These are phyloP conservation scores for Papilio machaon DNA, from an alignment of 1,140 invertebrate genomes.

Conservation along the genomic window DNA sequence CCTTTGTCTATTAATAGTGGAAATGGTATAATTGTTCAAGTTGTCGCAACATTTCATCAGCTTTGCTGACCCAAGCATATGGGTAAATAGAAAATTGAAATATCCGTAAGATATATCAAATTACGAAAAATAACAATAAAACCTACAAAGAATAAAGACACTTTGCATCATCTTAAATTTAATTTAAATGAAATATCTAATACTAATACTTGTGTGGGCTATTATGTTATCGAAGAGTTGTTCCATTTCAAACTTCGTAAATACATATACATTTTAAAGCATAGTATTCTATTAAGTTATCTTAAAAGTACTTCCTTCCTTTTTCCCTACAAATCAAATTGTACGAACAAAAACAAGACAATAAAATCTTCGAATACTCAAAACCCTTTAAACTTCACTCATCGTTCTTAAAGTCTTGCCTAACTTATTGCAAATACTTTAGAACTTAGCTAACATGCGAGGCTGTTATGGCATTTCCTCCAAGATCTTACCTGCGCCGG, in stretches of 20 bases:
- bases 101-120: background rate
- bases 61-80: slow-evolving; percentile 18
- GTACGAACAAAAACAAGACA: background rate
- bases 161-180: too few species aligned
- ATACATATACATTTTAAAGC: too few species aligned
- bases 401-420: slow-evolving; percentile 17
- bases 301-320: background rate
- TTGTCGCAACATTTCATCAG: slow-evolving; percentile 44
- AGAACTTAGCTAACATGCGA: slow-evolving; percentile 21
- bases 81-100: background rate
- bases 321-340: background rate
- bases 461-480: slow-evolving; percentile 56
- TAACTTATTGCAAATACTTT: slow-evolving; percentile 35
- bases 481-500: slow-evolving; percentile 46
- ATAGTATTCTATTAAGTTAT: background rate
- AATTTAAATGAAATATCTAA: too few species aligned
- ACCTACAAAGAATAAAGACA: background rate
- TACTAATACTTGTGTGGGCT: too few species aligned
- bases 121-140: too few species aligned
- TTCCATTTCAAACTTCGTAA: too few species aligned
- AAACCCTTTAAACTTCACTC: slow-evolving; percentile 25
- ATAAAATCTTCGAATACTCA: background rate
- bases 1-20: slow-evolving; percentile 54
- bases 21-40: background rate
- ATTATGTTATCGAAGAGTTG: too few species aligned